Percentiles rank a stretch among this genome's conserved stretches.
These are phyloP conservation scores for Anastrepha ludens DNA, from an alignment of 1,140 invertebrate species.

Conservation along the genomic window DNA sequence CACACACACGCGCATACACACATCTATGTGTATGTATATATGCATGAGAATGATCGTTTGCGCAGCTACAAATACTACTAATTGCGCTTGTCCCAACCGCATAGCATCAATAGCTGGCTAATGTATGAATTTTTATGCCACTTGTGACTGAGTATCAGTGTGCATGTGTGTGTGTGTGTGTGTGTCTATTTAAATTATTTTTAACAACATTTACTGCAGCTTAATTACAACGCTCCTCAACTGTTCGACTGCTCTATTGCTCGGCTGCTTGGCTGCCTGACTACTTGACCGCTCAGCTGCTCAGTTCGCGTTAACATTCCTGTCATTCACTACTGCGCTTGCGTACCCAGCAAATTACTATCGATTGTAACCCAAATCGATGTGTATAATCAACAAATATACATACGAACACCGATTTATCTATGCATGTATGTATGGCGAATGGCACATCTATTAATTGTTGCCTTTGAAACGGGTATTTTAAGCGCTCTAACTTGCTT, in stretches of 20 bases:
- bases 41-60: background rate
- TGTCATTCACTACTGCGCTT: constrained; percentile 13
- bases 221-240: background rate
- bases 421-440: background rate
- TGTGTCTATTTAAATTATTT: constrained; percentile 26
- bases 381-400: constrained; percentile 20
- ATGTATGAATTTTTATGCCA: background rate
- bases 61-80: background rate
- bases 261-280: background rate
- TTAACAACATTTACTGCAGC: constrained; percentile 26
- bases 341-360: constrained; percentile 29
- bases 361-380: constrained; percentile 45
- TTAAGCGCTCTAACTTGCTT: background rate
- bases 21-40: background rate
- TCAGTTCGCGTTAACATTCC: constrained; percentile 22
- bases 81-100: constrained; percentile 26
- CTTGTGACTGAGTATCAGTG: background rate
- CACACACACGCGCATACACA: background rate
- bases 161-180: background rate
- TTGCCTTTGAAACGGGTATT: constrained; percentile 29
- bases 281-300: background rate
- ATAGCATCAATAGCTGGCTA: constrained; percentile 6
- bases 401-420: background rate
- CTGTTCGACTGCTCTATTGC: background rate
- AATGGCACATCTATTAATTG: constrained; percentile 28